Evolutionary conservation across 2,113 vertebrate genomes (phyloP), one percentile per base, ranked within the genome.

Genomic region (Cichladusa arquata): DNA sequence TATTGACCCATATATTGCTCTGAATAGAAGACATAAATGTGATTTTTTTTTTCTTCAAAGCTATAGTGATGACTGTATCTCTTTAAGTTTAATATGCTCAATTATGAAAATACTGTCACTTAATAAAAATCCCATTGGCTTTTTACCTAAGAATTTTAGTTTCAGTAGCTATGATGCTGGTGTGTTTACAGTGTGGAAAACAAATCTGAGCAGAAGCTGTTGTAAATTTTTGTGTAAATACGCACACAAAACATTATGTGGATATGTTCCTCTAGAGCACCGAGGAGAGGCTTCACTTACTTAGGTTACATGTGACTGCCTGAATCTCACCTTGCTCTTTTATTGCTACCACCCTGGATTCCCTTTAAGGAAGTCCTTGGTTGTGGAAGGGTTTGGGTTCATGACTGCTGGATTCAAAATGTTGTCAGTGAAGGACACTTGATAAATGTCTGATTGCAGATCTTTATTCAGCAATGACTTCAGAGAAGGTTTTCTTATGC

Each of bases 91-190:
- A 66, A 58, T 80, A 74, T 62, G 22, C 11, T 71, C 44, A 79
- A n/a, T 70, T 81, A 69, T 38, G 28, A 90, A 67, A 86, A 81
- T 45, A 57, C 33, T 51, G 23, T 53, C 80, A 51, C 70, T 93
- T 92, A 73, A 90, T 85, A 60, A 82, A 95, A 85, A 86, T 42
- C 22, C 19, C 44, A 51, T 92, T 93, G 76, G 25, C 12, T 84
- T 91, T 94, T 94, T 92, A 89, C 62, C 57, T 69, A 92, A 94
- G 86, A 81, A 28, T 94, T 97, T 96, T 95, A 93, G 50, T 94
- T 97, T 97, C 86, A 94, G 94, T 83, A 65, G 20, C 42, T 96
- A 40, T 91, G 81, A 85, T 81, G 56, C 81, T 97, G 93, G 80
- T 92, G 82, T 84, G 40, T 92, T 97, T 54, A 84, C 94, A 94